Percentiles rank a stretch among this genome's conserved stretches.
Evolutionary conservation across 2,888 invertebrate genomes (phyloP).

Genomic region (Plusia festucae): DNA sequence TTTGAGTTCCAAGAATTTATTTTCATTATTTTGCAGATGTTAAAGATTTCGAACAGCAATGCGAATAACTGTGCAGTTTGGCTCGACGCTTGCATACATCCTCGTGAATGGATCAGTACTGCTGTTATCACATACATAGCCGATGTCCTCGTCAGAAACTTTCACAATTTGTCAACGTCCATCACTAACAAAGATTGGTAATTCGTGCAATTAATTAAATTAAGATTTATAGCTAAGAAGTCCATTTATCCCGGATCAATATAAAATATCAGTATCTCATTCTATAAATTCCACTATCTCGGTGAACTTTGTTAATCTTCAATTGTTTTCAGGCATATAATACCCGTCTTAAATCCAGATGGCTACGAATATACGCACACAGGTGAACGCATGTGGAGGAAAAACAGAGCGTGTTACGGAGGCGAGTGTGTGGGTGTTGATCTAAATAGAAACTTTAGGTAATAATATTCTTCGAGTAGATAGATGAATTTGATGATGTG

Average conservation of each 20-base stretch:
- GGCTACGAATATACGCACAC: constrained; percentile 97
- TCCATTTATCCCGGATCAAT: too few species aligned
- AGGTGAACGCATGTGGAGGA: constrained; percentile 95
- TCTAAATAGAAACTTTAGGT: constrained; percentile 96
- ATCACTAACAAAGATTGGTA: constrained; percentile 96
- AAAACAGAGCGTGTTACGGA: constrained; percentile 90
- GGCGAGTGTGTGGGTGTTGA: constrained; percentile 93
- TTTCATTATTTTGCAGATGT: constrained; percentile 82
- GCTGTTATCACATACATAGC: constrained; percentile 94
- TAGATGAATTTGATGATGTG: neutral
- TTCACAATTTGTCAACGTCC: constrained; percentile 89
- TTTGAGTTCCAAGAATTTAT: too few species aligned
- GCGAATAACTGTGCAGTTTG: constrained; percentile 91
- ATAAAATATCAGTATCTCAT: too few species aligned
- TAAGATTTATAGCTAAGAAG: too few species aligned
- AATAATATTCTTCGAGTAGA: neutral
- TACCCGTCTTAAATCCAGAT: constrained; percentile 94
- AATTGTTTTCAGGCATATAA: constrained; percentile 89
- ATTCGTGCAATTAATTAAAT: constrained; percentile 6
- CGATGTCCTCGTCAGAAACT: constrained; percentile 92
- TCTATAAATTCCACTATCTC: too few species aligned
- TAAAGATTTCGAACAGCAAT: constrained; percentile 93
- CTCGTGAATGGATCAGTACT: constrained; percentile 97
- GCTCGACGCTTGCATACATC: constrained; percentile 95
- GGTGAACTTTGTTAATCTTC: too few species aligned